A percentile compares a stretch with the other conserved stretches of the same genome.
Evolutionary conservation across 2,113 vertebrate genomes (phyloP).

Genomic region (Melanerpes formicivorus): DNA sequence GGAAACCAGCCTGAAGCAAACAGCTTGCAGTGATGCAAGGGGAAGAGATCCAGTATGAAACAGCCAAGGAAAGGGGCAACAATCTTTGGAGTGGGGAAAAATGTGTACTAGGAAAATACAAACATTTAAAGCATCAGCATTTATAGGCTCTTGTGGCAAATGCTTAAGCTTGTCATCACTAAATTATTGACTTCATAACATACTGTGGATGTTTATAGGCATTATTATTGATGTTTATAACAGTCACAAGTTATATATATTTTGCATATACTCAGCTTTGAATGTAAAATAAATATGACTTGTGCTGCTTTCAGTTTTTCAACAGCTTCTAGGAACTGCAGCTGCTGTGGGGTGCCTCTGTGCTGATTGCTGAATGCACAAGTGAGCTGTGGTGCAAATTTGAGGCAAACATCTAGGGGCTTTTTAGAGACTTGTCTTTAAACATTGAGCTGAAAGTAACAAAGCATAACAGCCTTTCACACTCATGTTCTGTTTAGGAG

Average conservation of each 20-base stretch:
- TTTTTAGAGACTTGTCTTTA: not conserved
- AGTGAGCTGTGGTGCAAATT: not conserved
- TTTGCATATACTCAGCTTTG: not conserved
- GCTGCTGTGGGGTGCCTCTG: not conserved
- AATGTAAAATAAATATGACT: not conserved
- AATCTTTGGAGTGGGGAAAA: not conserved
- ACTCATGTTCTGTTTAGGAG: not conserved
- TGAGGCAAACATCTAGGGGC: not conserved
- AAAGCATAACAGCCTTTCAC: not conserved
- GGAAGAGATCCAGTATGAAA: not conserved
- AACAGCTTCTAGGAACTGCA: not conserved
- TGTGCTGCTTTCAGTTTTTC: not conserved
- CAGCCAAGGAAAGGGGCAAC: too few species aligned
- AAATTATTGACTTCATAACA: not conserved
- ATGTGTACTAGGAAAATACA: not conserved
- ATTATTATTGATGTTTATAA: not conserved
- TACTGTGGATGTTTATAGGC: not conserved
- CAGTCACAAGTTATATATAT: not conserved
- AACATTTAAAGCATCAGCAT: not conserved
- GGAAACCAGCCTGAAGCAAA: not conserved
- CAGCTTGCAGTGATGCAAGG: not conserved
- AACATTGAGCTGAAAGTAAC: not conserved
- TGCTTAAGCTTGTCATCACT: not conserved
- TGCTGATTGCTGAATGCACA: not conserved
- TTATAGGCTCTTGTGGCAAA: not conserved